A percentile compares a stretch with the other conserved stretches of the same genome.
Evolutionary conservation across 2,888 invertebrate species (phyloP).

Genomic region (Drosophila rubida): DNA sequence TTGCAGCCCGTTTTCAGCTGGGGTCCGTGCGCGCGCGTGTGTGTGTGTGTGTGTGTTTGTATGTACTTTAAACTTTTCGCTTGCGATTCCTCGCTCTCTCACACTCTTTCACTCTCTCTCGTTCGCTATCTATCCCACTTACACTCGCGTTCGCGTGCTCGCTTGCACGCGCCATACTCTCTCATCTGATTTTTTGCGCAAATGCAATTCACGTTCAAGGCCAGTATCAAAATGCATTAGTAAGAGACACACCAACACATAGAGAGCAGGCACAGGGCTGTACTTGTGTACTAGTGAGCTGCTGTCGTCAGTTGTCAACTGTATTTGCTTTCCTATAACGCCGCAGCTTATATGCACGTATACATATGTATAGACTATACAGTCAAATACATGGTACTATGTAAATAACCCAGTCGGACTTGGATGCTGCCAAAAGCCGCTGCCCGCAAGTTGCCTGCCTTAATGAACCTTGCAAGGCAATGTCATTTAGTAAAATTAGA

Average conservation of each 20-base stretch:
- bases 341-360: background rate
- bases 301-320: slow-evolving; percentile 69
- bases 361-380: background rate
- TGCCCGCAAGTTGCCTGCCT: background rate
- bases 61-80: slow-evolving; percentile 63
- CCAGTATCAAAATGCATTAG: slow-evolving; percentile 72
- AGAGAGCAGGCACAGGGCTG: background rate
- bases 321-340: slow-evolving; percentile 50
- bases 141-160: slow-evolving; percentile 7
- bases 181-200: slow-evolving; percentile 45
- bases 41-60: slow-evolving; percentile 15
- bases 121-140: slow-evolving; percentile 16
- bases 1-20: slow-evolving; percentile 34
- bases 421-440: background rate
- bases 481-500: background rate
- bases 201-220: slow-evolving; percentile 85
- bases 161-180: slow-evolving; percentile 28
- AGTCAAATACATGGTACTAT: background rate
- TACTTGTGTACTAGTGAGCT: slow-evolving; percentile 15
- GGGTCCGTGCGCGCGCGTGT: slow-evolving; percentile 4
- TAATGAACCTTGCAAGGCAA: background rate
- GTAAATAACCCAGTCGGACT: background rate
- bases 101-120: slow-evolving; percentile 4
- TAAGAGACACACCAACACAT: slow-evolving; percentile 20
- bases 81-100: slow-evolving; percentile 34